Evolutionary conservation across 2,113 vertebrate species (phyloP).

Genomic region (Paraplagusia blochii): DNA sequence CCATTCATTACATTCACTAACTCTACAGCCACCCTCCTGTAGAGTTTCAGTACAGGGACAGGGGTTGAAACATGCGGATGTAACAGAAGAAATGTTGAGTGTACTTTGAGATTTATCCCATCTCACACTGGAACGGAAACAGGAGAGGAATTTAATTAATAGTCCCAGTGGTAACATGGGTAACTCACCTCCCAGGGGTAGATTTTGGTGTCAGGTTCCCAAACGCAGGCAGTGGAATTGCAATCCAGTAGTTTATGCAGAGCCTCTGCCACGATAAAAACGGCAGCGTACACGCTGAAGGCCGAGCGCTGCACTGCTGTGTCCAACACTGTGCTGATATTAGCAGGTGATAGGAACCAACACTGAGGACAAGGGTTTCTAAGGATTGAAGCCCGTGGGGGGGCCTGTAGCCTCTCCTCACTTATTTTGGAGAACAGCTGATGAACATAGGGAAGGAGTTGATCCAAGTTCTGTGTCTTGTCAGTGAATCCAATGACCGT

Average conservation of each 20-base stretch:
- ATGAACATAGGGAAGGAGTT: constrained; percentile 58
- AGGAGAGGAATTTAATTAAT: too few relatives aligned
- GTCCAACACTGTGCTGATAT: constrained; percentile 38
- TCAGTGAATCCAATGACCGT: constrained; percentile 78
- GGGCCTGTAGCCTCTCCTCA: constrained; percentile 14
- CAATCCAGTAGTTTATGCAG: constrained; percentile 80
- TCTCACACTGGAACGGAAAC: too few relatives aligned
- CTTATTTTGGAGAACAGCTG: constrained; percentile 63
- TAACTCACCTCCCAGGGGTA: constrained; percentile 81
- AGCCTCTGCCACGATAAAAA: constrained; percentile 80
- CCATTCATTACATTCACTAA: too few relatives aligned
- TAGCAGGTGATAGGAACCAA: constrained; percentile 48
- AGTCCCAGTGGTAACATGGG: too few relatives aligned
- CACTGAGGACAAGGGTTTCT: constrained; percentile 70
- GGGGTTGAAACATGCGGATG: too few relatives aligned
- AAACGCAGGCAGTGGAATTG: constrained; percentile 21
- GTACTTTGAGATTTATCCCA: too few relatives aligned
- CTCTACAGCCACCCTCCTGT: too few relatives aligned
- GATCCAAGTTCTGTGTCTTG: constrained; percentile 24
- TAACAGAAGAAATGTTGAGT: too few relatives aligned
- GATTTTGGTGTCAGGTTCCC: constrained; percentile 42
- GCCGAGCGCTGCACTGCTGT: constrained; percentile 37
- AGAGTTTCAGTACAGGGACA: too few relatives aligned
- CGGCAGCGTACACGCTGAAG: constrained; percentile 77
- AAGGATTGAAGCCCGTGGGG: background rate